Evolutionary conservation across 2,888 invertebrate species (phyloP), one percentile per base, ranked within the genome.

Genomic region (Drosophila paramelanica): DNA sequence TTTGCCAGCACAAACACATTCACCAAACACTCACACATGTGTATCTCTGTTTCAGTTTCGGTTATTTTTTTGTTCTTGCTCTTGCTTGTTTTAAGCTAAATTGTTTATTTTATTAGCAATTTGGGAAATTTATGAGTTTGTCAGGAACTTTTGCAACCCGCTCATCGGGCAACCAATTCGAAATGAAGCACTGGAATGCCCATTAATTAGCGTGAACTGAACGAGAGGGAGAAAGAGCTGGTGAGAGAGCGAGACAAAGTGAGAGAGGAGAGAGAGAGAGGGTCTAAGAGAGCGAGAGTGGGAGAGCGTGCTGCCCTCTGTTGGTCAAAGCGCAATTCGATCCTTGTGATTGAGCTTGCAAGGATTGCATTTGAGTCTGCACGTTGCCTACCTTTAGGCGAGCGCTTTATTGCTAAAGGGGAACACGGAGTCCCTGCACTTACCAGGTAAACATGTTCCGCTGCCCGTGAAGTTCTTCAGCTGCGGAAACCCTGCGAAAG

Each of bases 381-480:
- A 17, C 53, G 42, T 75, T 79, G 83, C 74, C 89, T 83, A 83
- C 75, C 85, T 87, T 83, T 87, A 68, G 83, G 83, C 87, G 70
- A 27, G 0, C 5, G 1, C 51, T 55, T 43, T 58, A 67, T 65
- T 52, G 23, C 17, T n/a, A 27, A 14, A 41, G 5, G 13, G 14
- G 14, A 36, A 7, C 46, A 8, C 1, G 10, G 8, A 25, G 14
- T 39, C 17, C 17, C 25, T 27, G 5, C 14, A 77, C 89, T 92
- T 84, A 92, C 93, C 91, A 31, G 90, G 71, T 59, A 92, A 76
- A 77, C 92, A 92, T 14, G 89, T 81, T 68, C 86, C 91, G 23
- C 87, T 67, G 45, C 88, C 79, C n/a, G 89, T 88, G 68, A 92
- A 92, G 64, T 78, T 88, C 53, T 92, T 92, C 36, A 92, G 67